A percentile compares a stretch with the other conserved stretches of the same genome.
Conservation (phyloP, 2,113 vertebrate species). For the Perca flavescens region DNA sequence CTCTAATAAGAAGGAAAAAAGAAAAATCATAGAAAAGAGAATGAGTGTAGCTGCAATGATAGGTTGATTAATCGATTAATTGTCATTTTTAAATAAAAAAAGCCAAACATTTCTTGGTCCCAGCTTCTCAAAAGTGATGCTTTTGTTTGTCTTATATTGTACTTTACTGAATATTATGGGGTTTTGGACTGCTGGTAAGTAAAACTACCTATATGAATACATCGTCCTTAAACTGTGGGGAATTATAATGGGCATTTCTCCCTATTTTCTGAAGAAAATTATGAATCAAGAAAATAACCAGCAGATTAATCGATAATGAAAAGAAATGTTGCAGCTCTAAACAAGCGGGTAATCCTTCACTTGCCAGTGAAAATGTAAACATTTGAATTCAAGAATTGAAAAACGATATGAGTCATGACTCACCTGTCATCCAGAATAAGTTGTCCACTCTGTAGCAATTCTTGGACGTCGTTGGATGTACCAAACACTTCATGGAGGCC, state of each 20-base stretch:
- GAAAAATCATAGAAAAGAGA: not conserved
- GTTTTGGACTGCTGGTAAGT: not conserved
- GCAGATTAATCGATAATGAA: not conserved
- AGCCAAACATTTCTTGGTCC: not conserved
- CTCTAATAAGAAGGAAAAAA: constrained; percentile 74
- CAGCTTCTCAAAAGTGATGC: not conserved
- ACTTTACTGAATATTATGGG: too few species aligned
- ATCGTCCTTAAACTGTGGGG: not conserved
- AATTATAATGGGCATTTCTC: not conserved
- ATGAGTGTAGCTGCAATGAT: not conserved
- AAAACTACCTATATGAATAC: not conserved
- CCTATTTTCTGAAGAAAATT: not conserved
- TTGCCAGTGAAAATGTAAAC: not conserved
- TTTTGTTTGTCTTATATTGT: not conserved
- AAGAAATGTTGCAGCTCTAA: not conserved
- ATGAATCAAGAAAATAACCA: not conserved
- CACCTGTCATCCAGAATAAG: constrained; percentile 89
- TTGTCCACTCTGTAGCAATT: constrained; percentile 76
- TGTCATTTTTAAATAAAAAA: not conserved
- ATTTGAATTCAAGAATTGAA: not conserved
- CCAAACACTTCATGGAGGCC: constrained; percentile 83
- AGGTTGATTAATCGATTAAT: not conserved
- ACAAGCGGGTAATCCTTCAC: not conserved
- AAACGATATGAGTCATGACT: not conserved
- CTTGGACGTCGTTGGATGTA: constrained; percentile 73